Conservation (phyloP, 2,113 vertebrate genomes). For the Prochilodus magdalenae region DNA sequence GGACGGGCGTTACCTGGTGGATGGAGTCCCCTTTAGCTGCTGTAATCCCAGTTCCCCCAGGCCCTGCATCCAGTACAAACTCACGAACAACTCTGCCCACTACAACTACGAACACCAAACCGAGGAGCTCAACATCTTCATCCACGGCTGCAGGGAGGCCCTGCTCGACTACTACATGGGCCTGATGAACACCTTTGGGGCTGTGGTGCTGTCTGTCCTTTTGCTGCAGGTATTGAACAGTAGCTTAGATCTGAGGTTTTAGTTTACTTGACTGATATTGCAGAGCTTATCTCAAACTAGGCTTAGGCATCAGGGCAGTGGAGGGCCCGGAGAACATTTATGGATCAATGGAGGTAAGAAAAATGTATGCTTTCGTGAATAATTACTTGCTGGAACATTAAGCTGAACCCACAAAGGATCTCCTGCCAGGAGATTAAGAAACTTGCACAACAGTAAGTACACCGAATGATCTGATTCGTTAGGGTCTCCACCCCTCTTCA, state of each 20-base stretch:
- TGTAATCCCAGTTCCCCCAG: constrained; percentile 83
- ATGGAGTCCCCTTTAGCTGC: constrained; percentile 85
- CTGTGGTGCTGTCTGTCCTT: constrained; percentile 76
- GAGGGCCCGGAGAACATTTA: neutral
- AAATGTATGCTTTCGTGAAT: neutral
- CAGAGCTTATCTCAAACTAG: neutral
- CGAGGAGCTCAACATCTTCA: constrained; percentile 83
- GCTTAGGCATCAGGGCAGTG: neutral
- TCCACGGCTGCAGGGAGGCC: constrained; percentile 80
- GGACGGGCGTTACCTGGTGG: constrained; percentile 81
- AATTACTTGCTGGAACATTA: no score
- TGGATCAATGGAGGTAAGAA: neutral
- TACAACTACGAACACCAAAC: constrained; percentile 82
- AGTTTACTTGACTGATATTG: neutral
- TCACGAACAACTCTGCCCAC: constrained; percentile 84
- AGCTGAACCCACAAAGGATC: no score
- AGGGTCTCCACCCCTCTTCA: neutral
- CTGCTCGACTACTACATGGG: constrained; percentile 79
- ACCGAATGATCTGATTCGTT: neutral
- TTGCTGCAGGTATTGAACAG: constrained; percentile 75
- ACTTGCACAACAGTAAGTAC: no score
- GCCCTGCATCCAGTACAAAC: constrained; percentile 80
- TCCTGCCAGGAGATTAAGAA: no score
- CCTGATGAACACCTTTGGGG: constrained; percentile 81
- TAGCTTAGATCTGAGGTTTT: neutral